Conservation (phyloP, 2,888 invertebrate genomes). For the Leistus spinibarbis region DNA sequence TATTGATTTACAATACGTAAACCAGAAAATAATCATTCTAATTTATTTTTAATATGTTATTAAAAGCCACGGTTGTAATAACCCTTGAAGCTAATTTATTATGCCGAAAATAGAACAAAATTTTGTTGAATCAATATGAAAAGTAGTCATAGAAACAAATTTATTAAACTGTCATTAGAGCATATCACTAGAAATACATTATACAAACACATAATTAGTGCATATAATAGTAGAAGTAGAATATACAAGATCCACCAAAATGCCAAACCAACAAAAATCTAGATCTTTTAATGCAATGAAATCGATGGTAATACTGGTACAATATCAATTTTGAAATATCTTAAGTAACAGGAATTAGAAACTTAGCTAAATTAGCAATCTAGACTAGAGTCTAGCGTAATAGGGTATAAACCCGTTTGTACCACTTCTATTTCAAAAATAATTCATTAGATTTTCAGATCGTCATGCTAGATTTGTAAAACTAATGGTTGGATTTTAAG, state of each 20-base stretch:
- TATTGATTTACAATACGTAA: too few relatives aligned
- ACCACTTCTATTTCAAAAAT: too few relatives aligned
- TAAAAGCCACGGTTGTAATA: not conserved
- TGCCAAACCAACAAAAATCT: not conserved
- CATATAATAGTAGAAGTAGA: not conserved
- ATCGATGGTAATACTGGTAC: constrained; percentile 5
- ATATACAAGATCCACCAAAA: not conserved
- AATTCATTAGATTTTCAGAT: too few relatives aligned
- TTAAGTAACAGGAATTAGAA: not conserved
- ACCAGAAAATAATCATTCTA: not conserved
- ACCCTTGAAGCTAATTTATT: not conserved
- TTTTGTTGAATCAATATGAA: not conserved
- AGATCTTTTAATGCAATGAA: not conserved
- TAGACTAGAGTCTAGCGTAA: not conserved
- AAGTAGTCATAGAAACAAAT: not conserved
- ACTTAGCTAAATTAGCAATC: not conserved
- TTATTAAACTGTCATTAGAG: not conserved
- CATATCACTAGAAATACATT: not conserved
- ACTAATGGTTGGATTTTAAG: too few relatives aligned
- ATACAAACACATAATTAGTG: not conserved
- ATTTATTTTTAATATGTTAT: not conserved
- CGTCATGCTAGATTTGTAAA: too few relatives aligned
- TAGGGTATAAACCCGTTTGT: too few relatives aligned
- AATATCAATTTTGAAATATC: not conserved
- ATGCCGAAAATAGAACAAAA: not conserved